Conservation (phyloP, 2,113 vertebrate species). For the Odocoileus virginianus region DNA sequence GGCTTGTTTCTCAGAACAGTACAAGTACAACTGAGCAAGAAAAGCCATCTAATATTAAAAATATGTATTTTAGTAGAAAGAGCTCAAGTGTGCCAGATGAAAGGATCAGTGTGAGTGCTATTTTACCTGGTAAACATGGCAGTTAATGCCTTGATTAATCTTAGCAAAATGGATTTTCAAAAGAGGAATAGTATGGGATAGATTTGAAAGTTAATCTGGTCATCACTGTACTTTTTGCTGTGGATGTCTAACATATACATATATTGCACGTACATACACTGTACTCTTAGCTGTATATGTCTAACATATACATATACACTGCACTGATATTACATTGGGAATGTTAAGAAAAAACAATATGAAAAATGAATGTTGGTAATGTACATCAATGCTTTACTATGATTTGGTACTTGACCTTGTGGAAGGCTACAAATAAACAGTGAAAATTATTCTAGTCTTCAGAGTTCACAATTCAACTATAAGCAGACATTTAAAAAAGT, state of each 20-base stretch:
- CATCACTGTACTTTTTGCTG: not conserved
- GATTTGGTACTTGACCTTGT: not conserved
- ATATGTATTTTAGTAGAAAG: not conserved
- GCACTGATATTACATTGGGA: not conserved
- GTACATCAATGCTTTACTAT: not conserved
- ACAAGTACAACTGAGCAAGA: not conserved
- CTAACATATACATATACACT: not conserved
- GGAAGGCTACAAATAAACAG: not conserved
- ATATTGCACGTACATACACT: not conserved
- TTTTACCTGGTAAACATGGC: not conserved
- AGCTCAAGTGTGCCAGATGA: not conserved
- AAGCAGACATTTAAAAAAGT: not conserved
- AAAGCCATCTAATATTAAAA: not conserved
- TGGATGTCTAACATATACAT: not conserved
- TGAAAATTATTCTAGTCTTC: not conserved
- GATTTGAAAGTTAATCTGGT: not conserved
- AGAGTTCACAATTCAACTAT: not conserved
- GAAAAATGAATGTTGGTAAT: not conserved
- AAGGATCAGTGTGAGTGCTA: not conserved
- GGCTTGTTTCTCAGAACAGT: not conserved
- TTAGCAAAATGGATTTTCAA: not conserved
- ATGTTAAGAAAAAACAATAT: not conserved
- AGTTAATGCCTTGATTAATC: not conserved
- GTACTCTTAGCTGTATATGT: not conserved
- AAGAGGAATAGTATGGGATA: not conserved